Percentiles rank a stretch among this genome's conserved stretches.
Conservation (phyloP, 2,797 vertebrate genomes). For the Nyctibius grandis region DNA sequence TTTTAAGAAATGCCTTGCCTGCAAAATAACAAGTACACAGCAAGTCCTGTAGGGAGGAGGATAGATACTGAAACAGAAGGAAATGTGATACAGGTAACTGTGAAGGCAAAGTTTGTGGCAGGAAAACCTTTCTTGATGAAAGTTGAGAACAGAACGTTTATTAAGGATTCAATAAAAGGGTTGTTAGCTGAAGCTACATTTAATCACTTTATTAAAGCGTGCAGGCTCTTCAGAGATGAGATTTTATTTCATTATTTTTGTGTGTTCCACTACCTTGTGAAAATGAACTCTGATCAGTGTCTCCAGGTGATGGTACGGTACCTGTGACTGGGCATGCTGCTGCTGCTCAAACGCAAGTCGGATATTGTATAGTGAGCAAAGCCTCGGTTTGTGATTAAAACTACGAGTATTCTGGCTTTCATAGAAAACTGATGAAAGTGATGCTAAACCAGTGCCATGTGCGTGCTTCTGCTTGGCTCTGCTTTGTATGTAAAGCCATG, state of each 20-base stretch:
- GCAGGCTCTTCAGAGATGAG: background rate
- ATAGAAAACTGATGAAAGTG: background rate
- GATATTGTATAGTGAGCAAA: background rate
- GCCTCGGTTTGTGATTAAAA: background rate
- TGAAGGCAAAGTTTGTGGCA: background rate
- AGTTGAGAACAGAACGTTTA: background rate
- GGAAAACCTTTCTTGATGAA: background rate
- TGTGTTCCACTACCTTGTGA: rapidly evolving
- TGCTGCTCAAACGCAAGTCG: background rate
- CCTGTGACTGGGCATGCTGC: rapidly evolving
- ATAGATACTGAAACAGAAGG: background rate
- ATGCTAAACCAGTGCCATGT: background rate
- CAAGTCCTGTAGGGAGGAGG: background rate
- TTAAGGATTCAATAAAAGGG: background rate
- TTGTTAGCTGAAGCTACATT: background rate
- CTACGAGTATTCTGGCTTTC: background rate
- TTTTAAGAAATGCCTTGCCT: background rate
- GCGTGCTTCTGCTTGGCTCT: background rate
- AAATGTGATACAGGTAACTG: background rate
- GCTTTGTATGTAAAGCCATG: background rate
- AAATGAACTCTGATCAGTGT: background rate
- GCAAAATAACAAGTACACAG: background rate
- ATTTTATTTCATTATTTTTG: background rate
- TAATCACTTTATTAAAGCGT: background rate
- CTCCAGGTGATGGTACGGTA: background rate